Evolutionary conservation across 2,888 invertebrate genomes (phyloP).

Genomic region (Hyppa rectilinea): DNA sequence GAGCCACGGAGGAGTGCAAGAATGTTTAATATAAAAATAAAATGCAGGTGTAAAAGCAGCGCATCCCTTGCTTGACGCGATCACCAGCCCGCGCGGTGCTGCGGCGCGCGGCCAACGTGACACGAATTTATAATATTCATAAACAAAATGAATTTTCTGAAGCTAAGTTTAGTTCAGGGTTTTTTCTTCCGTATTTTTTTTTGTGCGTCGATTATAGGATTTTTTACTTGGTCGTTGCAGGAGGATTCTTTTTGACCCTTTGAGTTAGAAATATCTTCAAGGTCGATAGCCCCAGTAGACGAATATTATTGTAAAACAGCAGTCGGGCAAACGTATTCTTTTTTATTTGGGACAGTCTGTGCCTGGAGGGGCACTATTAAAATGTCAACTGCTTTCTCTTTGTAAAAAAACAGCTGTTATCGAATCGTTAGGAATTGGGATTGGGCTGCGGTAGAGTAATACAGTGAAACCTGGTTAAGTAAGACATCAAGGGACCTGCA

Average conservation of each 20-base stretch:
- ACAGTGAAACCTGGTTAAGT: too few relatives aligned
- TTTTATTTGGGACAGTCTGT: conserved; percentile 27
- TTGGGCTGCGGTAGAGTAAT: too few relatives aligned
- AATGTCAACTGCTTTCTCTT: conserved; percentile 30
- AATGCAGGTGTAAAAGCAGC: conserved; percentile 26
- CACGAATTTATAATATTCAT: conserved; percentile 80
- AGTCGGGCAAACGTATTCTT: conserved; percentile 2
- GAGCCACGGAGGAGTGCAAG: conserved; percentile 19
- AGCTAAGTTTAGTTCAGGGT: conserved; percentile 31
- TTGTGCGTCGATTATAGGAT: not conserved
- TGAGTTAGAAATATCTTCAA: not conserved
- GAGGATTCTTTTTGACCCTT: not conserved
- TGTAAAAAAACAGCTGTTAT: conserved; percentile 16
- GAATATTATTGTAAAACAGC: not conserved
- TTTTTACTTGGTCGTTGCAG: not conserved
- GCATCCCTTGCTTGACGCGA: conserved; percentile 25
- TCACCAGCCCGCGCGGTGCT: conserved; percentile 28
- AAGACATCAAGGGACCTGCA: too few relatives aligned
- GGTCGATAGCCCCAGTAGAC: not conserved
- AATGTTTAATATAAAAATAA: conserved; percentile 53
- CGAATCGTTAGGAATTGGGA: conserved; percentile 12
- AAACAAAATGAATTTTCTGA: conserved; percentile 77
- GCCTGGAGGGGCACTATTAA: conserved; percentile 34
- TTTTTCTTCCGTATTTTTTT: conserved; percentile 6
- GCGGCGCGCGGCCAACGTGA: conserved; percentile 68